Evolutionary conservation across 2,888 invertebrate genomes (phyloP), one percentile per base, ranked within the genome.

Genomic region (Cantharis rufa): DNA sequence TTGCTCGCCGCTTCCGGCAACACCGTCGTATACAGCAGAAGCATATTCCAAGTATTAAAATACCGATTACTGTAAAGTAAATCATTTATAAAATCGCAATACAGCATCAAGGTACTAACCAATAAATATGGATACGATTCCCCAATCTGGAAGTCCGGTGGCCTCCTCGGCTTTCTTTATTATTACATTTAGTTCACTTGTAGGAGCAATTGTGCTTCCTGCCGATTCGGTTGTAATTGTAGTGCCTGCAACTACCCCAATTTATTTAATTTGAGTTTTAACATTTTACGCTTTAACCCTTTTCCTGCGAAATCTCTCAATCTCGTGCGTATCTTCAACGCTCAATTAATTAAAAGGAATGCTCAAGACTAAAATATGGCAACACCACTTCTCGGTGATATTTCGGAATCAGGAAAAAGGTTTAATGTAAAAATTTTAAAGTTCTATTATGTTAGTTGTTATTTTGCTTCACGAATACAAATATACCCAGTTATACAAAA

Each of bases 11-110:
- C 87, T 97, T 96, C 88, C 96, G 94, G 91, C 95, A 95, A 89
- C 96, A 97, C 90, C 96, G 92, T 87, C 96, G 92, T 90, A 97
- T 95, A 90, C 97, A 97, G 90, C 95, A 96, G 90, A 96, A 95
- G 90, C 96, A 95, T 84, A 96, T 91, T 80, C 95, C 95, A 83
- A 97, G 92, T 83, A 97, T 92, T 83, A 96, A 90, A 78, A 95
- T 90, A 82, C 92, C 93, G 79, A 96, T 92, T 84, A 92, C 95
- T 94, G 64, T 7, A 64, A 61, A 10, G 48, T 15, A 28, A 66
- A 21, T 11, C 27, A 68, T 15, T 63, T 48, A 64, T 10, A 11
- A 61, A 21, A 61, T 13, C 15, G 18, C 32, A 16, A 13, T n/a
- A 9, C 15, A 21, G 13, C 72, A 15, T 61, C 18, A 9, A 16